Conservation (phyloP, 2,113 vertebrate genomes). For the Pseudorasbora parva region DNA sequence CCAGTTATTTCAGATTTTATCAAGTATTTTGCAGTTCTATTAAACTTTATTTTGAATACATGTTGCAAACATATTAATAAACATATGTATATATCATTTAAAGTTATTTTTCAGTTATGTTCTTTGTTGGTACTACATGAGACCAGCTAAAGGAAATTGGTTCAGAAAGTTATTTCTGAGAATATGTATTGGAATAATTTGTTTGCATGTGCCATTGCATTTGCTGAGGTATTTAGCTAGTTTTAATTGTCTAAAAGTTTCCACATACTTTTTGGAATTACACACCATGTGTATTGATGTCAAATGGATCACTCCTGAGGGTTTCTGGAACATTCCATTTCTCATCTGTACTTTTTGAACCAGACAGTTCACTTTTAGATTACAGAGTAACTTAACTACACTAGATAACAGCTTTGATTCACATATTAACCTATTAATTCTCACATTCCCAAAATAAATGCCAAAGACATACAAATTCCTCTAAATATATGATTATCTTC, state of each 20-base stretch:
- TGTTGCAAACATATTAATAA: too few species aligned
- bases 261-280: background rate
- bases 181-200: background rate
- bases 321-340: conserved; percentile 5
- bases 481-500: background rate
- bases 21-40: background rate
- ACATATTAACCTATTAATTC: conserved; percentile 20
- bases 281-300: background rate
- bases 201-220: background rate
- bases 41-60: too few species aligned
- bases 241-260: background rate
- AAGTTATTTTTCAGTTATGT: background rate
- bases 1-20: background rate
- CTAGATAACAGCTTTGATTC: background rate
- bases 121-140: background rate
- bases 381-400: conserved; percentile 1
- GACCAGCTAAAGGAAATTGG: background rate
- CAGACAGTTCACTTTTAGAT: conserved; percentile 11
- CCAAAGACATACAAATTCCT: background rate
- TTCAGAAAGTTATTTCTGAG: background rate
- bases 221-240: background rate
- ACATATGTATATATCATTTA: background rate
- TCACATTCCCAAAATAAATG: background rate
- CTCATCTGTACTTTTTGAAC: conserved; percentile 18
- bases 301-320: background rate